Evolutionary conservation across 2,797 vertebrate genomes (phyloP).

Genomic region (Rhynchotus rufescens): DNA sequence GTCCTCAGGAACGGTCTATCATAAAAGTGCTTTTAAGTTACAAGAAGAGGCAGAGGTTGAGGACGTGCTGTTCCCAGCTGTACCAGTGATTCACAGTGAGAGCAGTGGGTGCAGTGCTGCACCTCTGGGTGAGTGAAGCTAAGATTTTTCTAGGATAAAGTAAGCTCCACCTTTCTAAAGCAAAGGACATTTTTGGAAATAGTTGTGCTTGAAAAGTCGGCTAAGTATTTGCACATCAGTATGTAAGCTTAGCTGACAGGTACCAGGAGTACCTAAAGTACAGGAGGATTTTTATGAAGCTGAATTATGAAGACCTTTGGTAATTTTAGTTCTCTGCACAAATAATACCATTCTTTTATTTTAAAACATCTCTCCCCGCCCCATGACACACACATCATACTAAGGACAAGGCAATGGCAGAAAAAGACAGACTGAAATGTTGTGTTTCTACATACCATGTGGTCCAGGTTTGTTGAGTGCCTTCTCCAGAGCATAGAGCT

Average conservation of each 20-base stretch:
- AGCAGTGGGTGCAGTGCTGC: background rate
- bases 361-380: background rate
- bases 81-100: background rate
- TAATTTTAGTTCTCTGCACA: background rate
- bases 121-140: background rate
- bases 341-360: background rate
- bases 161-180: background rate
- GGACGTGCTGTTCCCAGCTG: background rate
- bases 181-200: background rate
- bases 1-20: background rate
- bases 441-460: fast-evolving
- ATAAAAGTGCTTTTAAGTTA: background rate
- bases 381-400: background rate
- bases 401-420: background rate
- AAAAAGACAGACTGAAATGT: background rate
- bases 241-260: background rate
- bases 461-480: background rate
- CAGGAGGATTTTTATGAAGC: background rate
- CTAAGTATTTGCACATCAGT: background rate
- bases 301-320: background rate
- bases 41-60: background rate
- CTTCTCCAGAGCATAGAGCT: background rate
- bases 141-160: background rate
- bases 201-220: background rate
- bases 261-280: background rate